Evolutionary conservation across 2,888 invertebrate genomes (phyloP).

Genomic region (Euproctis similis): DNA sequence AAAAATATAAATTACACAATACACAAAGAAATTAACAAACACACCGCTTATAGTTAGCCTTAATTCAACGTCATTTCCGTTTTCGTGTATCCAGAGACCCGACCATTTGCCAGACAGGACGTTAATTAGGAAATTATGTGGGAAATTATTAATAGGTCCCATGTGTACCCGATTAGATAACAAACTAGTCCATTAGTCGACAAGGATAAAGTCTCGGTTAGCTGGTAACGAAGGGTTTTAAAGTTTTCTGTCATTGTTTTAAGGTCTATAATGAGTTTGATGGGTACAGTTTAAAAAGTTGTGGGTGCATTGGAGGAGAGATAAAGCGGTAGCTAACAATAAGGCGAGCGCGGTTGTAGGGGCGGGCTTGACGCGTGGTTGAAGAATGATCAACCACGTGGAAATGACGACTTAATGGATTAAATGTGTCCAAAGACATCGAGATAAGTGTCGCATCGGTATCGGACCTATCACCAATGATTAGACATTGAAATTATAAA

Average conservation of each 20-base stretch:
- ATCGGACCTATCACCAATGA: conserved; percentile 62
- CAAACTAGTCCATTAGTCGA: conserved; percentile 72
- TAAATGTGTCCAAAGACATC: conserved; percentile 72
- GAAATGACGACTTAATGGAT: conserved; percentile 77
- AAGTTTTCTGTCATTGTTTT: conserved; percentile 37
- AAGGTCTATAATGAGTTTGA: conserved; percentile 43
- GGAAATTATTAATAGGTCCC: conserved; percentile 72
- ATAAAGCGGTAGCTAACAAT: conserved; percentile 72
- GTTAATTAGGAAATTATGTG: conserved; percentile 73
- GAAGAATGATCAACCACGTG: conserved; percentile 71
- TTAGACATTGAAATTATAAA: conserved; percentile 68
- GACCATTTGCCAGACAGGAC: conserved; percentile 51
- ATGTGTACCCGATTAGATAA: conserved; percentile 72
- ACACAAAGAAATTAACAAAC: conserved; percentile 34
- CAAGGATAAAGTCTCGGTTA: conserved; percentile 44
- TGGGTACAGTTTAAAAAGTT: conserved; percentile 41
- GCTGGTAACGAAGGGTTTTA: conserved; percentile 27
- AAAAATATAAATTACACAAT: conserved; percentile 24
- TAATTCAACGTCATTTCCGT: conserved; percentile 55
- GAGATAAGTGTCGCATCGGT: conserved; percentile 70
- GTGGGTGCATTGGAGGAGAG: conserved; percentile 41
- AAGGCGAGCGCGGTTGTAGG: conserved; percentile 49
- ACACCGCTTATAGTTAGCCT: conserved; percentile 31
- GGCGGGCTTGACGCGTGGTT: conserved; percentile 70
- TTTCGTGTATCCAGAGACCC: conserved; percentile 45